phyloP scores from a whole-genome alignment of 2,113 vertebrate species.

The Neogale vison region DNA sequence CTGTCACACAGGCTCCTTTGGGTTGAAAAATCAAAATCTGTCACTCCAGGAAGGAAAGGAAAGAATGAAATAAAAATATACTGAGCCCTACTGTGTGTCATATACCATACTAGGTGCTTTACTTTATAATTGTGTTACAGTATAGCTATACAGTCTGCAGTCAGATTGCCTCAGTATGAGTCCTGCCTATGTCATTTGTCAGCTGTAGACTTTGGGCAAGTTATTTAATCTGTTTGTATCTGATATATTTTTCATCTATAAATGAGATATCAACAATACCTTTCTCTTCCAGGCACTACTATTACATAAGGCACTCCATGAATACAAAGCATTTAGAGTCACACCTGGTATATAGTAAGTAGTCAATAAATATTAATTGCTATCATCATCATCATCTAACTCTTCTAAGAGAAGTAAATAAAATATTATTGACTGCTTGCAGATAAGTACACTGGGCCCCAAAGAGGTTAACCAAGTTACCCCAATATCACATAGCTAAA shows the following conservation, averaged over 20 bases:
- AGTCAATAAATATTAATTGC: not conserved
- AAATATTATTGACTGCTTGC: not conserved
- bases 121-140: not conserved
- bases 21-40: conserved; percentile 22
- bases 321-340: conserved; percentile 30
- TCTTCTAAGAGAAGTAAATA: not conserved
- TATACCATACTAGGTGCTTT: not conserved
- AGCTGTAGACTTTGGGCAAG: not conserved
- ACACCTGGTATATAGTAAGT: not conserved
- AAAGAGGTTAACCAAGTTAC: not conserved
- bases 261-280: not conserved
- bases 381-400: not conserved
- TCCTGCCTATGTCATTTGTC: not conserved
- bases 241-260: not conserved
- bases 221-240: not conserved
- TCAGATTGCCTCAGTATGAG: not conserved
- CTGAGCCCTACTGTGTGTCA: not conserved
- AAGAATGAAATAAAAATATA: not conserved
- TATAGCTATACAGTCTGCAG: not conserved
- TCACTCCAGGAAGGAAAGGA: not conserved
- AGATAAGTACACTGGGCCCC: not conserved
- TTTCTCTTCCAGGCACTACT: not conserved
- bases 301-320: not conserved
- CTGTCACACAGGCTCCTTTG: not conserved
- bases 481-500: not conserved